Base-by-base conservation (phyloP, 2,797 vertebrate species). In the Alfaro cultratus region DNA sequence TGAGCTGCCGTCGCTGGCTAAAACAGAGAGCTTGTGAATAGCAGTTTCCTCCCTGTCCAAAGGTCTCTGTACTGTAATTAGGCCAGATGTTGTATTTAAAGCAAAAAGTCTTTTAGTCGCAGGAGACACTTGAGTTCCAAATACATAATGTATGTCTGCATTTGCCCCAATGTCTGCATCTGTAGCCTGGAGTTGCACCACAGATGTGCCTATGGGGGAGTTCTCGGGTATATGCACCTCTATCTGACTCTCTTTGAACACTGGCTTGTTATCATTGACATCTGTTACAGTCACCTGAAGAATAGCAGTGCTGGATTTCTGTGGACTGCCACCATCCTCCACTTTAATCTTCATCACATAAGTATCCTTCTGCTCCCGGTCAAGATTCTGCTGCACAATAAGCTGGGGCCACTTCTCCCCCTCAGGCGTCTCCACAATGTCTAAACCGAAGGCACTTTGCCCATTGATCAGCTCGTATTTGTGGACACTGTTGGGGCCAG, bases 281-380 rank as follows among this genome's bases (percentile, higher is more conserved):
- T 99, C 99, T 84, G 97, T 99, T 83, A 99, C 98, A 80, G 98
- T 99, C 60, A 99, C 98, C 93, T 99, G 98, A 70, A 99, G 97
- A 86, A 99, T 99, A 79, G 99, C 99, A 1, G 99, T 99, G 96
- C 99, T 99, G 94, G 98, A 99, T 95, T 98, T 99, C 94, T 99
- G 98, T 0, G 99, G 99, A 36, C 92, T 97, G 60, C 99, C 99
- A 72, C 99, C 99, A 71, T 99, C 99, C 93, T 99, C 98, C 78
- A 99, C 99, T 95, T 99, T 99, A 91, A 99, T 98, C 96, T 99
- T 99, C 99, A 99, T 99, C 91, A 99, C 99, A 45, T 99, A 99
- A 16, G 98, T 99, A 85, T 99, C 99, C 94, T 99, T 99, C 94
- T 97, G 98, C 94, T 99, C 99, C 88, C 99, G 94, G 93, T 99